Conservation (phyloP, 2,797 vertebrate genomes). For the Lophius americanus region DNA sequence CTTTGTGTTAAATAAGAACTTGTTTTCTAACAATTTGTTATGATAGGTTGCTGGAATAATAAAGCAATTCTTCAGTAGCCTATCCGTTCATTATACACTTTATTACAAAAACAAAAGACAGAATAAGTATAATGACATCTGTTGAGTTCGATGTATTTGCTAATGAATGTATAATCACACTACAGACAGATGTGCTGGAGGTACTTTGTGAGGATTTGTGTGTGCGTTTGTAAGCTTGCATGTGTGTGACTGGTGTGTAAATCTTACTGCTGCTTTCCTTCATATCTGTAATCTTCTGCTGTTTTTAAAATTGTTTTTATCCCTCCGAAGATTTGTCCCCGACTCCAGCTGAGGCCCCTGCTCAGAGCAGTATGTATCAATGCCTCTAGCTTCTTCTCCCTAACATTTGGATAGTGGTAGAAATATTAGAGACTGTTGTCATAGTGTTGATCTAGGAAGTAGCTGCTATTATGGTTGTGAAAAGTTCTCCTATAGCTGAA, state of each 20-base stretch:
- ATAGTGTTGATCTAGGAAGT: constrained; percentile 27
- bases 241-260: constrained; percentile 34
- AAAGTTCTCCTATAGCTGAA: constrained; percentile 23
- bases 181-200: constrained; percentile 9
- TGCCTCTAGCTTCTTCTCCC: constrained; percentile 38
- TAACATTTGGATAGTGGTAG: constrained; percentile 37
- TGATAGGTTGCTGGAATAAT: neutral
- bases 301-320: constrained; percentile 67
- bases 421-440: constrained; percentile 29
- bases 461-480: constrained; percentile 27
- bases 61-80: neutral
- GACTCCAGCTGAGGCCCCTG: constrained; percentile 73
- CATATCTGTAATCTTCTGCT: constrained; percentile 67
- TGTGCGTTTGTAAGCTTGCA: constrained; percentile 11
- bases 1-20: neutral
- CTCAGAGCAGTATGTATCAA: constrained; percentile 71
- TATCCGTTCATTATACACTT: neutral
- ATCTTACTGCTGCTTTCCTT: constrained; percentile 57
- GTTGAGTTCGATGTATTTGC: neutral
- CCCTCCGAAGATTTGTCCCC: constrained; percentile 67
- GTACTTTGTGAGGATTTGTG: constrained; percentile 6
- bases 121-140: neutral
- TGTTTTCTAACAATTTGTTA: too few species aligned
- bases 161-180: neutral
- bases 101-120: neutral